Evolutionary conservation across 2,113 vertebrate species (phyloP), one percentile per base, ranked within the genome.

Genomic region (Caranx melampygus): DNA sequence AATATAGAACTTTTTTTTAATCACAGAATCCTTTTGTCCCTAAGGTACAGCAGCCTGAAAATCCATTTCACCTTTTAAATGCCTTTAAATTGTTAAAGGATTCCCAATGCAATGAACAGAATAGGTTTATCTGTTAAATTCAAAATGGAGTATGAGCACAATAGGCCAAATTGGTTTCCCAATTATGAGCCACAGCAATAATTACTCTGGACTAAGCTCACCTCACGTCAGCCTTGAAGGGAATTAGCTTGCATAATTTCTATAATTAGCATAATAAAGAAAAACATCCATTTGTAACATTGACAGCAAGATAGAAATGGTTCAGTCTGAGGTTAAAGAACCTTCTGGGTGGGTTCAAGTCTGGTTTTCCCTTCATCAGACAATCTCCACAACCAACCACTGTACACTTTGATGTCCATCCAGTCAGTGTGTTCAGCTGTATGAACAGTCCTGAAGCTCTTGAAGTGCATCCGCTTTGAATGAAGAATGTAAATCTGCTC

Each of bases 51-150:
- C 66, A 79, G 49, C 73, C 85, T 5, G 21, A 75, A 85, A 91
- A 87, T 72, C 79, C 44, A 87, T 90, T 88, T 85, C 62, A 89
- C 78, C 83, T 78, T 84, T 88, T 71, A 79, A 90, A 89, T 88
- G 71, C 73, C 70, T 86, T 62, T 82, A 59, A 76, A 72, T 68
- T 85, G 83, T 80, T 68, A 76, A 68, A 85, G 60, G 65, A 81
- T 69, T 82, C 72, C 76, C 45, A 76, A 69, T 79, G 82, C 67
- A 81, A 55, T 71, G 34, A 87, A 45, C 58, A 86, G 68, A 87
- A 85, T 59, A 79, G 86, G 64, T 81, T 87, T 82, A 86, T 88
- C 84, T 85, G 72, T 86, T 76, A 79, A 87, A 88, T 83, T 84
- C 71, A 65, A 85, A 88, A 83, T 42, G 62, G 65, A 31, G 52